Conservation (phyloP, 2,113 vertebrate species). For the Gadus macrocephalus region DNA sequence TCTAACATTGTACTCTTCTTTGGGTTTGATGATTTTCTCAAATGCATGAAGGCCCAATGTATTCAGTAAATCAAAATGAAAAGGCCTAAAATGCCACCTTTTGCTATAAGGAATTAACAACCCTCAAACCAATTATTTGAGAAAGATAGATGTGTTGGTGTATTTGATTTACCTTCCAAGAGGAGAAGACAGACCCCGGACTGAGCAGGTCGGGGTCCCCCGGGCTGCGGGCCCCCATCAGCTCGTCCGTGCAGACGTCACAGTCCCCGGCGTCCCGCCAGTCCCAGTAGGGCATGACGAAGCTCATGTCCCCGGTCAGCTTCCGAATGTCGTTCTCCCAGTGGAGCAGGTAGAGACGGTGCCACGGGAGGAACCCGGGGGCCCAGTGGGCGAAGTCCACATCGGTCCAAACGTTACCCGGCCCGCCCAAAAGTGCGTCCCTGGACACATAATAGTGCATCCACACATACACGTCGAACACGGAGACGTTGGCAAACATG, state of each 20-base stretch:
- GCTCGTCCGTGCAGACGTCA: slow-evolving; percentile 85
- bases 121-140: too few relatives aligned
- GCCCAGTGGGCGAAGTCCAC: slow-evolving; percentile 94
- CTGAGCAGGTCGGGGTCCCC: slow-evolving; percentile 79
- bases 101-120: too few relatives aligned
- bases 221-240: slow-evolving; percentile 81
- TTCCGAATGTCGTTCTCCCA: slow-evolving; percentile 89
- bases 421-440: slow-evolving; percentile 78
- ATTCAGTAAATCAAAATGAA: neutral
- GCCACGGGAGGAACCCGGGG: slow-evolving; percentile 90
- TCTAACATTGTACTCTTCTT: too few relatives aligned
- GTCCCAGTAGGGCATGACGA: slow-evolving; percentile 95
- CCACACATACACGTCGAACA: slow-evolving; percentile 96
- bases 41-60: too few relatives aligned
- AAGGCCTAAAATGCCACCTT: too few relatives aligned
- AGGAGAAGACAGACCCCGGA: slow-evolving; percentile 87
- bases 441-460: slow-evolving; percentile 93
- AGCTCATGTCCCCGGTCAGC: slow-evolving; percentile 80
- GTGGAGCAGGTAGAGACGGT: slow-evolving; percentile 82
- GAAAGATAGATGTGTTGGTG: neutral
- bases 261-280: slow-evolving; percentile 87
- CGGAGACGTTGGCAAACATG: slow-evolving; percentile 78
- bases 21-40: too few relatives aligned
- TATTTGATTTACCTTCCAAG: slow-evolving; percentile 82
- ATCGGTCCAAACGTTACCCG: slow-evolving; percentile 77